phyloP scores from a whole-genome alignment of 2,113 vertebrate species.

The Picathartes gymnocephalus region DNA sequence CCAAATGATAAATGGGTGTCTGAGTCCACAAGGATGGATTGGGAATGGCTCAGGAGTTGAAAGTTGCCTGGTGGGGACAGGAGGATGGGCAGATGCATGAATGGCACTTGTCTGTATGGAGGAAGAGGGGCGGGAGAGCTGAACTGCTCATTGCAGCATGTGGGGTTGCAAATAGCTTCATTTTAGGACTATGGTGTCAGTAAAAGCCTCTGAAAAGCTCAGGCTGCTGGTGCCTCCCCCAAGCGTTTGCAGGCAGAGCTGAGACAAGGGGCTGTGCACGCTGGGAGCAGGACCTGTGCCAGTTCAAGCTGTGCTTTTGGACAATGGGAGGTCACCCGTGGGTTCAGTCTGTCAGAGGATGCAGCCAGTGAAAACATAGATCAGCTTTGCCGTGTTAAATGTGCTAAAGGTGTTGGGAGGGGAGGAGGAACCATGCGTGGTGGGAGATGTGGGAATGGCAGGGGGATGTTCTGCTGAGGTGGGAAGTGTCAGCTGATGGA shows the following conservation, averaged over 20 bases:
- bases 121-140: not conserved
- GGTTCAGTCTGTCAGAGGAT: not conserved
- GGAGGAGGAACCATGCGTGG: accelerated
- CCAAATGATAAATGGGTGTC: not conserved
- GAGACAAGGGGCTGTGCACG: accelerated
- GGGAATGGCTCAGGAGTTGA: accelerated
- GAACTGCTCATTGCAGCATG: not conserved
- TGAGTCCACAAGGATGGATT: not conserved
- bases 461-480: not conserved
- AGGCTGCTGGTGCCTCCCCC: not conserved
- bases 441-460: accelerated
- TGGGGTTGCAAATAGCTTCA: not conserved
- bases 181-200: not conserved
- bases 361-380: not conserved
- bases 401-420: not conserved
- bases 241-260: not conserved
- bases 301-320: not conserved
- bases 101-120: accelerated
- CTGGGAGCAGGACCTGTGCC: not conserved
- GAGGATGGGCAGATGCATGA: not conserved
- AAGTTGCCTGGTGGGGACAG: not conserved
- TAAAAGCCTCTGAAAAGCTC: not conserved
- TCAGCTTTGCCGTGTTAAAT: not conserved
- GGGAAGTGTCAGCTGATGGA: not conserved
- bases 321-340: accelerated